Conservation (phyloP, 2,113 vertebrate species). For the Eclectus roratus region DNA sequence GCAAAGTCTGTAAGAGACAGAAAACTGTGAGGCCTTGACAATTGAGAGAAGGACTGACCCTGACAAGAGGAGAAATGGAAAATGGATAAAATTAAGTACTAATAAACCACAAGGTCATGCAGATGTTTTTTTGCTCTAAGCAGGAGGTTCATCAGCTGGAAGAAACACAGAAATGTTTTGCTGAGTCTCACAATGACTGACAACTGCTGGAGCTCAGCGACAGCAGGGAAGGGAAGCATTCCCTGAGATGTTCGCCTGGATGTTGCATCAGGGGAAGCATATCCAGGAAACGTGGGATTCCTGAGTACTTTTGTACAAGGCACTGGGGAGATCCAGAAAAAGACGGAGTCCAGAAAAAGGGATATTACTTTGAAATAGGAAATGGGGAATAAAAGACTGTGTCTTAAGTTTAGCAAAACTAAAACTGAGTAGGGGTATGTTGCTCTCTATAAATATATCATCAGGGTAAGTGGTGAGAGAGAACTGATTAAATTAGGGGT, state of each 20-base stretch:
- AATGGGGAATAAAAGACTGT: not conserved
- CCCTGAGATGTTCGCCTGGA: constrained; percentile 35
- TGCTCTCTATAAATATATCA: not conserved
- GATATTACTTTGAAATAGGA: not conserved
- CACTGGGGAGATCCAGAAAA: constrained; percentile 51
- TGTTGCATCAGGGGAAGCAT: constrained; percentile 58
- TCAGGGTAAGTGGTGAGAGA: not conserved
- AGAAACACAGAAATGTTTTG: constrained; percentile 44
- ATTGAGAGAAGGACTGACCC: constrained; percentile 31
- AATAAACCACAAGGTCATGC: constrained; percentile 64
- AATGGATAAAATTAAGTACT: constrained; percentile 9
- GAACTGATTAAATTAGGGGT: not conserved
- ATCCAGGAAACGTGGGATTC: constrained; percentile 62
- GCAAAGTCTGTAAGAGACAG: not conserved
- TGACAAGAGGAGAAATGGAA: constrained; percentile 38
- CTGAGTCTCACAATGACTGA: constrained; percentile 17
- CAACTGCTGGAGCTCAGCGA: not conserved
- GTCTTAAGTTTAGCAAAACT: not conserved
- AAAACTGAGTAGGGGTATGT: not conserved
- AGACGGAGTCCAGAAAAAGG: constrained; percentile 3
- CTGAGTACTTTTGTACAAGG: constrained; percentile 46
- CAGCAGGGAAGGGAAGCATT: constrained; percentile 33
- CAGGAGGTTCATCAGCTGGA: constrained; percentile 32
- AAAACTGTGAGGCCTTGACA: constrained; percentile 45
- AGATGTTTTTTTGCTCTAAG: constrained; percentile 46